A percentile compares a stretch with the other conserved stretches of the same genome.
Conservation (phyloP, 1,140 invertebrate species). For the Drosophila nigromelanica region DNA sequence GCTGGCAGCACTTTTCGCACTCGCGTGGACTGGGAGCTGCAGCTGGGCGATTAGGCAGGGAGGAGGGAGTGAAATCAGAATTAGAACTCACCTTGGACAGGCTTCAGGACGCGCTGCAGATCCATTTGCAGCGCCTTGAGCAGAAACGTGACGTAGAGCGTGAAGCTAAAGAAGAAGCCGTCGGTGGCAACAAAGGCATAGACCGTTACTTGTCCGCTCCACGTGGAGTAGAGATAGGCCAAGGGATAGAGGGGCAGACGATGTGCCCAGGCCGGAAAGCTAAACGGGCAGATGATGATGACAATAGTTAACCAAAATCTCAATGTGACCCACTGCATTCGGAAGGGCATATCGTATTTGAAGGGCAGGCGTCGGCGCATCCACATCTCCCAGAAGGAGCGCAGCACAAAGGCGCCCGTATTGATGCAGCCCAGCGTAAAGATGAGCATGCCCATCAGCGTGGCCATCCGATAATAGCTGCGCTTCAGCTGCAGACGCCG, state of each 20-base stretch:
- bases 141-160: constrained; percentile 57
- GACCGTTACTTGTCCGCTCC: constrained; percentile 65
- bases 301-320: not conserved
- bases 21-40: constrained; percentile 34
- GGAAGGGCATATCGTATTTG: constrained; percentile 66
- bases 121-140: constrained; percentile 43
- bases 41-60: no score
- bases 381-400: constrained; percentile 66
- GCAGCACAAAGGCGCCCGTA: constrained; percentile 54
- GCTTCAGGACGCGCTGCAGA: constrained; percentile 23
- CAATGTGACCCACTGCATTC: constrained; percentile 49
- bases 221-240: constrained; percentile 59
- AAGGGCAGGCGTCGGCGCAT: constrained; percentile 24
- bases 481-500: constrained; percentile 1
- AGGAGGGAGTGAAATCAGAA: not conserved
- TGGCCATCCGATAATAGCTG: constrained; percentile 44
- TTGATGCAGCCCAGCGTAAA: constrained; percentile 57
- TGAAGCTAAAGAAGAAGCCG: constrained; percentile 67
- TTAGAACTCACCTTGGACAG: not conserved
- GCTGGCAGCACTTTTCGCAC: constrained; percentile 36
- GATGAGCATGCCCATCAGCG: constrained; percentile 54
- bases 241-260: constrained; percentile 55
- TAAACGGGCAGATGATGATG: constrained; percentile 1
- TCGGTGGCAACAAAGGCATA: constrained; percentile 63
- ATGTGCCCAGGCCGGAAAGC: constrained; percentile 52